Percentiles rank a stretch among this genome's conserved stretches.
These are phyloP conservation scores for Caenorhabditis zanzibari DNA, from an alignment of 2,888 invertebrate species.

Conservation along the genomic window DNA sequence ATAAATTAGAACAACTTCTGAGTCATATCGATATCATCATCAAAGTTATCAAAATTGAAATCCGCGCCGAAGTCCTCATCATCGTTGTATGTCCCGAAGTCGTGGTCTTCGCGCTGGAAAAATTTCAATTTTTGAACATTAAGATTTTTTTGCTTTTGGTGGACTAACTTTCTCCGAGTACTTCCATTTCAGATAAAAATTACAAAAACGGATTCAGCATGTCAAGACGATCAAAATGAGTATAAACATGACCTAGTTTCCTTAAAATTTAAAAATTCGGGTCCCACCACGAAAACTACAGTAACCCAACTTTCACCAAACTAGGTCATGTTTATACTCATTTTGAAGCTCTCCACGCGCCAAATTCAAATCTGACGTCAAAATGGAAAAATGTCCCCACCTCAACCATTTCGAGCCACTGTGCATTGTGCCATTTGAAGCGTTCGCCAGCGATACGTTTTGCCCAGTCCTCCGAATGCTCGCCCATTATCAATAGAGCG, in stretches of 20 bases:
- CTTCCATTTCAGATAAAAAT: not conserved
- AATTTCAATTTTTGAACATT: not conserved
- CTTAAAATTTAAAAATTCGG: not conserved
- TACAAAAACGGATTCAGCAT: not conserved
- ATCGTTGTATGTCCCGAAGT: conserved; percentile 24
- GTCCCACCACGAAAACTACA: not conserved
- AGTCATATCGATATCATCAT: conserved; percentile 66
- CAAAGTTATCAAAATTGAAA: conserved; percentile 68
- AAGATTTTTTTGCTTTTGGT: no score
- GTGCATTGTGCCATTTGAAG: conserved; percentile 97
- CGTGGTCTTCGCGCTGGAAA: conserved; percentile 51
- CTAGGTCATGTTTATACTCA: not conserved
- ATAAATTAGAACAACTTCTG: conserved; percentile 50
- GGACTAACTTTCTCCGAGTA: not conserved
- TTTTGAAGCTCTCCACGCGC: not conserved
- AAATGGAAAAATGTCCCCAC: not conserved
- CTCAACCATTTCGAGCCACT: conserved; percentile 97
- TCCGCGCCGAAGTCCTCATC: conserved; percentile 69
- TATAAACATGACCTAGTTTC: not conserved
- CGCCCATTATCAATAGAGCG: conserved; percentile 94
- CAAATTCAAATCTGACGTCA: not conserved
- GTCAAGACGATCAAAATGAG: not conserved
- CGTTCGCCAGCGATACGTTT: conserved; percentile 94
- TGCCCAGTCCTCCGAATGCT: conserved; percentile 94
- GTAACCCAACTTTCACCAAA: not conserved